These are phyloP conservation scores for Erebia ligea DNA, from an alignment of 2,888 invertebrate species.

Conservation along the genomic window DNA sequence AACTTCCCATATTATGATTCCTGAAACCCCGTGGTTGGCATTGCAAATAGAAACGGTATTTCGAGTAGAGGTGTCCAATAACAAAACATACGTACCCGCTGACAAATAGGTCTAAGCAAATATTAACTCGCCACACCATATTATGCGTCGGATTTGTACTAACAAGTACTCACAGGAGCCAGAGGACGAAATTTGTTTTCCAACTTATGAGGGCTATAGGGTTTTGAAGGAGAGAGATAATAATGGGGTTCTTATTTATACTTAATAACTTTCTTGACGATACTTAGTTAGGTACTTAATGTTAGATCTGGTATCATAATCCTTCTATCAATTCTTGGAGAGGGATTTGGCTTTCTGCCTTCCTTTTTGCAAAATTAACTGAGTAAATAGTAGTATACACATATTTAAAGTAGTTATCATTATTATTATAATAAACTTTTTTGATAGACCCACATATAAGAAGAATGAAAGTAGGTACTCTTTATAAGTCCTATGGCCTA, in stretches of 20 bases:
- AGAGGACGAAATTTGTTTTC: slow-evolving; percentile 62
- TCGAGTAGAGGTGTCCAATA: slow-evolving; percentile 77
- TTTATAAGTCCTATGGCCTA: too few species aligned
- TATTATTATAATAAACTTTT: too few species aligned
- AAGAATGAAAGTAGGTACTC: too few species aligned
- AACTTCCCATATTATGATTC: slow-evolving; percentile 45
- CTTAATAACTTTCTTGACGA: slow-evolving; percentile 27
- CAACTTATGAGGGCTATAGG: slow-evolving; percentile 64
- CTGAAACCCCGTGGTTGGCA: slow-evolving; percentile 65
- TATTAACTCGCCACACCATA: slow-evolving; percentile 72
- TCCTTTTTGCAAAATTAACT: background rate
- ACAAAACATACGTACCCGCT: slow-evolving; percentile 78
- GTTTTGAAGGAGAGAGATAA: slow-evolving; percentile 8
- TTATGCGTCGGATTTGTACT: slow-evolving; percentile 74
- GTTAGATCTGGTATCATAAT: background rate
- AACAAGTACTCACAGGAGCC: slow-evolving; percentile 70
- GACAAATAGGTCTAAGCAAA: slow-evolving; percentile 77
- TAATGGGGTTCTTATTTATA: slow-evolving; percentile 14
- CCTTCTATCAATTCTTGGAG: background rate
- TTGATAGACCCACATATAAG: too few species aligned
- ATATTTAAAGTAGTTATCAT: too few species aligned
- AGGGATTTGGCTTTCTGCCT: background rate
- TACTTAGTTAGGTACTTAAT: too few species aligned
- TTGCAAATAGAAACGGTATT: slow-evolving; percentile 73
- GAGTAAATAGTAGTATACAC: too few species aligned